Evolutionary conservation across 2,797 vertebrate species (phyloP).

Genomic region (Meriones psammophilus): DNA sequence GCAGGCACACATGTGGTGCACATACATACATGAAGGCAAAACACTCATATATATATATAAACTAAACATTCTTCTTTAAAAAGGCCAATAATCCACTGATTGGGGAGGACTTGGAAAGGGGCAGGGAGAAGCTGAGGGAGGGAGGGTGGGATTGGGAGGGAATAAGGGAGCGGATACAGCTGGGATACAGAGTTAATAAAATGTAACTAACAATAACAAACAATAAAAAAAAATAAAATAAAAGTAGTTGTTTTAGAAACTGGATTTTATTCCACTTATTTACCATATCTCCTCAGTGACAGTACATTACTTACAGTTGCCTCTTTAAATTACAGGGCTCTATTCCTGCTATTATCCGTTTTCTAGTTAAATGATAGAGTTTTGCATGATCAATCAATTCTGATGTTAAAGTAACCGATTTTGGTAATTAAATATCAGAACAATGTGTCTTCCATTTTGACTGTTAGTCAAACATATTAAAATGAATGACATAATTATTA

Average conservation of each 20-base stretch:
- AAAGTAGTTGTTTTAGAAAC: neutral
- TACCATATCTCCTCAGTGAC: neutral
- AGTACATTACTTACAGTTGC: neutral
- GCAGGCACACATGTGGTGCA: too few relatives aligned
- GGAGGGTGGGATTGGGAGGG: too few relatives aligned
- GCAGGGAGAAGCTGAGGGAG: too few relatives aligned
- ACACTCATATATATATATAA: too few relatives aligned
- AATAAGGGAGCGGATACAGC: too few relatives aligned
- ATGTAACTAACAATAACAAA: too few relatives aligned
- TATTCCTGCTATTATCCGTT: neutral
- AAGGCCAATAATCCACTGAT: too few relatives aligned
- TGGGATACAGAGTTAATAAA: too few relatives aligned
- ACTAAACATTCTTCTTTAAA: too few relatives aligned
- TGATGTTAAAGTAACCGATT: neutral
- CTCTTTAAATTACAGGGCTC: slow-evolving; percentile 4
- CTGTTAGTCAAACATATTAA: slow-evolving; percentile 53
- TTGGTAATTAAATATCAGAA: slow-evolving; percentile 67
- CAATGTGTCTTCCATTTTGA: slow-evolving; percentile 40
- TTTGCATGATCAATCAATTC: slow-evolving; percentile 35
- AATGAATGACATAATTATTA: slow-evolving; percentile 62
- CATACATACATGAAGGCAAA: too few relatives aligned
- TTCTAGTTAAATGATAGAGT: slow-evolving; percentile 23
- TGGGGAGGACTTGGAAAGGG: too few relatives aligned
- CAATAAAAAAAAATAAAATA: too few relatives aligned
- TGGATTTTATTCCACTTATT: neutral